Evolutionary conservation across 2,797 vertebrate species (phyloP).

Genomic region (Rhadinocentrus ornatus): DNA sequence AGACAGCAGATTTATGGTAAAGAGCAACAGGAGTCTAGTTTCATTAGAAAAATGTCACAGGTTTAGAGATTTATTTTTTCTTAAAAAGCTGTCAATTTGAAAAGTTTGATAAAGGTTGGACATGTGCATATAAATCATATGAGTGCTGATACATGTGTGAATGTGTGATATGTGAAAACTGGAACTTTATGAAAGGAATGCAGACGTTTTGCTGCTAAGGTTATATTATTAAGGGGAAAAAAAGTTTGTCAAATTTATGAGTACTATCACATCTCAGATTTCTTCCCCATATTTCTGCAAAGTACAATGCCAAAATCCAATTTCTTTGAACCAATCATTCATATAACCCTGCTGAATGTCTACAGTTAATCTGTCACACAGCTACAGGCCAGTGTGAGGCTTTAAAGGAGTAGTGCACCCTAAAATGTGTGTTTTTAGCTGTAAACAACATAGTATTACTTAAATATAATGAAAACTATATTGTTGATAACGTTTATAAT

Average conservation of each 20-base stretch:
- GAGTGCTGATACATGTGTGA: conserved; percentile 37
- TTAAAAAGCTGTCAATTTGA: conserved; percentile 12
- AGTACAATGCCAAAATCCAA: conserved; percentile 49
- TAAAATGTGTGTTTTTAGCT: too few relatives aligned
- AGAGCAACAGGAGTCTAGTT: conserved; percentile 47
- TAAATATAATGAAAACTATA: too few relatives aligned
- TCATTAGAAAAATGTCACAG: background rate
- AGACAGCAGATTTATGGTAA: conserved; percentile 40
- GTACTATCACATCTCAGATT: conserved; percentile 45
- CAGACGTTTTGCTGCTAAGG: conserved; percentile 56
- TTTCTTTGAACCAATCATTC: conserved; percentile 55
- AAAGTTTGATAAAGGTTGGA: conserved; percentile 49
- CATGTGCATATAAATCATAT: conserved; percentile 32
- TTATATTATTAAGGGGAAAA: conserved; percentile 1
- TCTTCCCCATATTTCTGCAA: conserved; percentile 47
- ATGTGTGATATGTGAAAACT: conserved; percentile 62
- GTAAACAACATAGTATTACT: too few relatives aligned
- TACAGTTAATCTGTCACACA: conserved; percentile 43
- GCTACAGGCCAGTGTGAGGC: conserved; percentile 32
- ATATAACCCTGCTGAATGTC: conserved; percentile 22
- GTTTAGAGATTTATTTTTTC: conserved; percentile 33
- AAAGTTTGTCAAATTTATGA: conserved; percentile 49
- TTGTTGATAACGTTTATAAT: too few relatives aligned
- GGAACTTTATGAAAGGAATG: conserved; percentile 43
- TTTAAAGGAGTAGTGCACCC: conserved; percentile 20